phyloP scores from a whole-genome alignment of 2,113 vertebrate species.

The Octodon degus region DNA sequence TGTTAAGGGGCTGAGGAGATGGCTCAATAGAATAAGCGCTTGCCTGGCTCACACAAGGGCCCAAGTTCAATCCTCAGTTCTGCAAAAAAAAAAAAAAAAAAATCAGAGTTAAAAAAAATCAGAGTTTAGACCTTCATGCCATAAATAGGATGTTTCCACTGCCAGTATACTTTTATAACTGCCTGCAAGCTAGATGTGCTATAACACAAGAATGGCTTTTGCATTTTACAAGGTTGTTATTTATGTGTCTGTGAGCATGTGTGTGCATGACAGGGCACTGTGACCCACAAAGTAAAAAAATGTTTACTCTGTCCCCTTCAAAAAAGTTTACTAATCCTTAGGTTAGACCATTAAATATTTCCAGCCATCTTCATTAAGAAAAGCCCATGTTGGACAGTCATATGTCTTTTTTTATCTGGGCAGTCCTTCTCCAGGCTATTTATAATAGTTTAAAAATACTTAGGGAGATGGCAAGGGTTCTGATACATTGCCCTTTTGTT shows the following conservation, averaged over 20 bases:
- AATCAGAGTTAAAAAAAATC: neutral
- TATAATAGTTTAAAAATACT: slow-evolving; percentile 47
- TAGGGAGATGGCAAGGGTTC: neutral
- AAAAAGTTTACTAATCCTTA: slow-evolving; percentile 5
- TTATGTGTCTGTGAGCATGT: neutral
- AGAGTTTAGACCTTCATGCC: slow-evolving; percentile 5
- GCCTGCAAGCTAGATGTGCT: neutral
- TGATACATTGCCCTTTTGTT: slow-evolving; percentile 8
- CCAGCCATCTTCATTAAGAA: slow-evolving; percentile 19
- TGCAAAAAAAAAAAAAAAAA: neutral
- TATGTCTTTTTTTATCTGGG: neutral
- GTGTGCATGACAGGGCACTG: neutral
- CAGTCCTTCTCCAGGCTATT: slow-evolving; percentile 4
- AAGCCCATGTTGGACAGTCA: slow-evolving; percentile 48
- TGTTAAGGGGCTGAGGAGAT: no score
- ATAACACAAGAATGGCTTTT: slow-evolving; percentile 18
- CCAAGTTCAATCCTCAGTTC: no score
- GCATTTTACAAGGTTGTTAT: slow-evolving; percentile 39
- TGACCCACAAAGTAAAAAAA: slow-evolving; percentile 11
- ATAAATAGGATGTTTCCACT: neutral
- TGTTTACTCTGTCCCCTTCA: slow-evolving; percentile 20
- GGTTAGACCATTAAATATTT: slow-evolving; percentile 32
- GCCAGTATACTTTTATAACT: slow-evolving; percentile 29
- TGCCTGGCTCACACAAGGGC: no score
- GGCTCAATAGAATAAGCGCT: no score